phyloP scores from a whole-genome alignment of 2,888 invertebrate genomes.

The Philaethria dido region DNA sequence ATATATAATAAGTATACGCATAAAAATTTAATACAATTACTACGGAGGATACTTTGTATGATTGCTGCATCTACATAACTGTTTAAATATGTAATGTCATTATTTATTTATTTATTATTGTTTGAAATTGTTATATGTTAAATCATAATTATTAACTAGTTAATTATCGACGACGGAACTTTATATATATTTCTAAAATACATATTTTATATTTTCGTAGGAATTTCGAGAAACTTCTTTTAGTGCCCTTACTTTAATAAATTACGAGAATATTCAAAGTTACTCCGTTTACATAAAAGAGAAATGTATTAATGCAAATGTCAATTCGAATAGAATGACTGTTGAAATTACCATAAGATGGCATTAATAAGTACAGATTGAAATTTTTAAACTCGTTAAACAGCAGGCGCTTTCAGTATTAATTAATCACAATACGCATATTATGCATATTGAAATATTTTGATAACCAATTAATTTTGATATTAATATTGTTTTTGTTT shows the following conservation, averaged over 20 bases:
- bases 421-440: conserved; percentile 13
- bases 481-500: conserved; percentile 1
- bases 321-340: not conserved
- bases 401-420: conserved; percentile 4
- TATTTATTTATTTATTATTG: not conserved
- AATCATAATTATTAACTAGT: too few relatives aligned
- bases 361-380: conserved; percentile 1
- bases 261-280: not conserved
- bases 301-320: not conserved
- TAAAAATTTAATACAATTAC: conserved; percentile 1
- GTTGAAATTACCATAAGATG: not conserved
- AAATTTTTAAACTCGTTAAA: conserved; percentile 10
- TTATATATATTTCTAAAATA: too few relatives aligned
- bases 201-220: too few relatives aligned
- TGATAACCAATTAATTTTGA: not conserved
- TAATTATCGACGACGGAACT: too few relatives aligned
- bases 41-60: not conserved
- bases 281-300: not conserved
- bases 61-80: not conserved
- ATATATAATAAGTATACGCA: not conserved
- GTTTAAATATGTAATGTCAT: not conserved
- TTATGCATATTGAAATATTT: not conserved
- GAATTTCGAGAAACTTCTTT: too few relatives aligned
- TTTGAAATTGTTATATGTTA: not conserved
- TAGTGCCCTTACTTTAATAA: too few relatives aligned